These are phyloP conservation scores for Porites australiensis DNA, from an alignment of 64 coral and sea anemone genomes.

Conservation along the genomic window DNA sequence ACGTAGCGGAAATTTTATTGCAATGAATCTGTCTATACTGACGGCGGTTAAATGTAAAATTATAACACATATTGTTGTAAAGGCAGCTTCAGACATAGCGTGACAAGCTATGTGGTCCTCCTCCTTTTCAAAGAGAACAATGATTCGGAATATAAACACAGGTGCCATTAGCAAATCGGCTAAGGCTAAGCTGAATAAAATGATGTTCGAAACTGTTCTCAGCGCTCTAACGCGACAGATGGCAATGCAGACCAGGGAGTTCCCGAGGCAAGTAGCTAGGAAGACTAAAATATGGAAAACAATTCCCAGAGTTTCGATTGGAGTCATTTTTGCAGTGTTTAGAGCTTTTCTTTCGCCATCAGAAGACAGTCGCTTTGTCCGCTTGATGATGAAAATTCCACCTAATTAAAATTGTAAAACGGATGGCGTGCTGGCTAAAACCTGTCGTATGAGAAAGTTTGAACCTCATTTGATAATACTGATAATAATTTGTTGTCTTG, in stretches of 20 bases:
- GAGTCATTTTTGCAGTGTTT: too few species aligned
- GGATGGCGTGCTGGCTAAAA: too few species aligned
- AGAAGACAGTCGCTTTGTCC: too few species aligned
- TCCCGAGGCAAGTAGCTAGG: too few species aligned
- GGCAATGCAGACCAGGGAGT: conserved; percentile 25
- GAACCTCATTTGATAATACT: too few species aligned
- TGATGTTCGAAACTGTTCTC: conserved; percentile 47
- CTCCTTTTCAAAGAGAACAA: not conserved
- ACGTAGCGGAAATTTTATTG: conserved; percentile 54
- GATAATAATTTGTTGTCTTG: too few species aligned
- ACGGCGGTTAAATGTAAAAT: conserved; percentile 60
- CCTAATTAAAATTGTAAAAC: too few species aligned
- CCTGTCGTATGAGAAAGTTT: too few species aligned
- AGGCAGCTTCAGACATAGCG: conserved; percentile 44
- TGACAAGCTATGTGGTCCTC: conserved; percentile 38
- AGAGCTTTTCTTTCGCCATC: too few species aligned
- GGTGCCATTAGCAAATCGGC: conserved; percentile 58
- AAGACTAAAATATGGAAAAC: too few species aligned
- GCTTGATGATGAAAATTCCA: too few species aligned
- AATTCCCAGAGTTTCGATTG: too few species aligned
- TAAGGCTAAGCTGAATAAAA: conserved; percentile 45
- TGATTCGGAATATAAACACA: conserved; percentile 38
- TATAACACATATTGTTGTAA: conserved; percentile 47
- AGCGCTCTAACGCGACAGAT: conserved; percentile 20
- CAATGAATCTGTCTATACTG: conserved; percentile 41